These are phyloP conservation scores for Corythoichthys haematopterus DNA, from an alignment of 2,113 vertebrate species.

Conservation along the genomic window DNA sequence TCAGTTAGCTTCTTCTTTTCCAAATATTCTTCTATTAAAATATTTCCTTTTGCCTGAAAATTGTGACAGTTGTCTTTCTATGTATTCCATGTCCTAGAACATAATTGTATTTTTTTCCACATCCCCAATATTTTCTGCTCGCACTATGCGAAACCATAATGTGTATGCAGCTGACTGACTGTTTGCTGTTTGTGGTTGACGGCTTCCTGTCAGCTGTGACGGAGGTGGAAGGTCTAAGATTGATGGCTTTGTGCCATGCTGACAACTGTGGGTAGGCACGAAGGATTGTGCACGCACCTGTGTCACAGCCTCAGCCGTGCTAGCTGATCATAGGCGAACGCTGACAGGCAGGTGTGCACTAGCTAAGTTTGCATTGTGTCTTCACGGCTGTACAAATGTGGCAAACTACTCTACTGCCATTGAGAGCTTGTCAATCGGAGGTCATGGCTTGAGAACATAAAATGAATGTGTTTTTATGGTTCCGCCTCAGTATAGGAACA, in stretches of 20 bases:
- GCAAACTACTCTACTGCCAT: constrained; percentile 48
- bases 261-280: constrained; percentile 55
- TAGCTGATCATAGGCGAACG: constrained; percentile 48
- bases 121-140: constrained; percentile 31
- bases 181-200: constrained; percentile 39
- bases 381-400: constrained; percentile 35
- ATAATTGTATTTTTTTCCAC: constrained; percentile 4
- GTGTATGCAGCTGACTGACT: constrained; percentile 37
- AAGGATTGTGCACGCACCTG: constrained; percentile 36
- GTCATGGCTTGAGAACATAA: constrained; percentile 44
- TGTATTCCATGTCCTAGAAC: constrained; percentile 12
- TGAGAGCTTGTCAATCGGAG: constrained; percentile 40
- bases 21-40: background rate
- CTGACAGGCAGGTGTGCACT: constrained; percentile 47
- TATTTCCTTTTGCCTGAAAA: background rate
- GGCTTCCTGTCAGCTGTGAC: constrained; percentile 50
- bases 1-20: background rate
- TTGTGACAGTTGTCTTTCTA: background rate
- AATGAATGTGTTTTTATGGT: background rate
- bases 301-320: constrained; percentile 34
- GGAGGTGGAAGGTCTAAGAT: constrained; percentile 47
- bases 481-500: background rate
- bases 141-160: constrained; percentile 47
- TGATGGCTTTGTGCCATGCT: constrained; percentile 60
- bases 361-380: constrained; percentile 49